Evolutionary conservation across 2,888 invertebrate species (phyloP), one percentile per base, ranked within the genome.

Genomic region (Trichogramma evanescens): DNA sequence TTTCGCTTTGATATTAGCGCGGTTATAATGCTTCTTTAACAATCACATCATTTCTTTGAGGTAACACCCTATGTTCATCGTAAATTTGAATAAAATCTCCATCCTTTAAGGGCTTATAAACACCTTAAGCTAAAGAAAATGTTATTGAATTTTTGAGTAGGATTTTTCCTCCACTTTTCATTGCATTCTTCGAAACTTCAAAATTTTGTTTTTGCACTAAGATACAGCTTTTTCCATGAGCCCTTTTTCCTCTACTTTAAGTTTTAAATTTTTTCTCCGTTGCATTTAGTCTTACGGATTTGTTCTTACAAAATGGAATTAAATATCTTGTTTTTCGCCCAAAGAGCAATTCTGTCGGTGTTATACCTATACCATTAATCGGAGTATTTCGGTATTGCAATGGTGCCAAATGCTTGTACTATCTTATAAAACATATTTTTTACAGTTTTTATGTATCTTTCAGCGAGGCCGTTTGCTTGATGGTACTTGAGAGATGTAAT

Each of bases 351-450:
- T 66, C 61, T 6, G 61, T 54, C 10, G 67, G 67, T 4, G 66
- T 62, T 38, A 50, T 44, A 5, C 50, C 56, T 41, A 51, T 59
- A 5, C 54, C 57, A 42, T 57, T 54, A 9, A 67, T 61, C 40
- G 66, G 69, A 8, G 62, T 65, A 48, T 61, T 67, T 46, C 66
- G 51, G 55, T 63, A 65, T 52, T 66, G 62, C 9, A 68, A 46
- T 39, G 66, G 53, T 10, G 61, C 63, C 43, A 64, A 38, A 13
- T 55, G n/a, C 48, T 38, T 43, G 7, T 2, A 48, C 13, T 3
- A 51, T 40, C 51, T 63, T 63, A 48, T 63, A 42, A 5, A 62
- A 10, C 6, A 66, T 60, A 45, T 50, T 50, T 59, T 66, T 66
- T 5, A 61, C 7, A 5, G 63, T 66, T 54, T 64, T 58, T 10